These are phyloP conservation scores for Chelonoidis abingdonii DNA, from an alignment of 2,113 vertebrate genomes.

Conservation along the genomic window DNA sequence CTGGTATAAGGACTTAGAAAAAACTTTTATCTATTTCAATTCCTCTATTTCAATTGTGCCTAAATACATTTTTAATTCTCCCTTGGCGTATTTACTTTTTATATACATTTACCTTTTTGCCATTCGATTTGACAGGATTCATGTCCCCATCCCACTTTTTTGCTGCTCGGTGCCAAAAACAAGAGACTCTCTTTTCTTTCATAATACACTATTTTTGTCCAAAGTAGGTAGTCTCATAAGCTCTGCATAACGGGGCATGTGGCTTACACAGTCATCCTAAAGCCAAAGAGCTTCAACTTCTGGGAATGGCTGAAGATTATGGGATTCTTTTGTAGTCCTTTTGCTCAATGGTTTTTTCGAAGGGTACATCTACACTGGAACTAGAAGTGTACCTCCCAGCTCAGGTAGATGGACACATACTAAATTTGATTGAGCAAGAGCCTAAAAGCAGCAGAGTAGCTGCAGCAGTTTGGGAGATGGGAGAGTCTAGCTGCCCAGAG, in stretches of 20 bases:
- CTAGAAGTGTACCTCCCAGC: background rate
- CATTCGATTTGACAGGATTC: conserved; percentile 3
- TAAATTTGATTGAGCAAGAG: background rate
- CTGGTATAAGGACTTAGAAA: conserved; percentile 4
- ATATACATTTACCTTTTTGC: conserved; percentile 39
- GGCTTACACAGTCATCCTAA: background rate
- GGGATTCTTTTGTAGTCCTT: background rate
- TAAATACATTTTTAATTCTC: conserved; percentile 54
- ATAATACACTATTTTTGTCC: background rate
- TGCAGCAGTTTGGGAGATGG: background rate
- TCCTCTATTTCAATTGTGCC: conserved; percentile 39
- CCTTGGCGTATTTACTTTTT: conserved; percentile 7
- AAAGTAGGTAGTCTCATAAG: background rate
- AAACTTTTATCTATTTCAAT: conserved; percentile 31
- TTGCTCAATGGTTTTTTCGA: background rate
- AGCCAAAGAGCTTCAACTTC: background rate
- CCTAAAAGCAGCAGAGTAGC: background rate
- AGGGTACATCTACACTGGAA: background rate
- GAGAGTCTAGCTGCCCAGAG: background rate
- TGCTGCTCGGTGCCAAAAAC: background rate
- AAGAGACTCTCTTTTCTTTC: conserved; percentile 14
- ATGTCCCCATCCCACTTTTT: background rate
- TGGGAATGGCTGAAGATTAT: background rate
- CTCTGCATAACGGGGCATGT: background rate
- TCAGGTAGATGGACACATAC: background rate